Evolutionary conservation across 1,140 invertebrate species (phyloP), one percentile per base, ranked within the genome.

Genomic region (Trialeurodes vaporariorum): DNA sequence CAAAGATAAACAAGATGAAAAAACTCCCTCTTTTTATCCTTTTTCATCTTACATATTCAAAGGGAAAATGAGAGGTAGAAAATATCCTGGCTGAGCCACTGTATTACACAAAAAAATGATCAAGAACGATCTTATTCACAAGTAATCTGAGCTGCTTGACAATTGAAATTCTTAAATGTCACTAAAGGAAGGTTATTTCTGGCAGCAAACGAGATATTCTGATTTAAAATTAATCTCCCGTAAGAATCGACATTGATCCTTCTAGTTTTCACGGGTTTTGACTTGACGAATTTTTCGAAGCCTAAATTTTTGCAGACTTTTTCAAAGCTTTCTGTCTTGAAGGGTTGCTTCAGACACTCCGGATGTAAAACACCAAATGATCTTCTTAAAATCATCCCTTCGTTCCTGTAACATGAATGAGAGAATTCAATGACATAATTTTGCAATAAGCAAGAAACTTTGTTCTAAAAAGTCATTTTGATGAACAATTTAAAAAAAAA

Each of bases 331-430:
- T 49, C 17, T 5, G 34, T 49, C 34, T 49, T 49, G 34, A 49
- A 49, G 5, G 34, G 34, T 9, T 49, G 17, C 17, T 49, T 73
- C 40, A 82, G 83, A 72, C 86, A 87, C 68, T 82, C 80, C 0
- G 81, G 75, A 64, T 85, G 81, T 83, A 84, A 85, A 25, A 84
- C 75, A 2, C 86, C 86, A 49, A 79, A 81, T 1, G 78, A 79
- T 59, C 80, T 76, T 12, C 77, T 75, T 26, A 83, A 75, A 0
- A 87, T 77, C 74, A 86, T 82, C 1, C 84, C 84, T 25, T 78
- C 78, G 22, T 69, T 25, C 66, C 80, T 83, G 70, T n/a, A 75
- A 78, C 26, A 59, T 25, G 34, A 34, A n/a, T n/a, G n/a, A n/a
- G n/a, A n/a, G n/a, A n/a, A n/a, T n/a, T n/a, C n/a, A n/a, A n/a